Base-by-base conservation (phyloP, 1,140 invertebrate species). In the Portunus trituberculatus region DNA sequence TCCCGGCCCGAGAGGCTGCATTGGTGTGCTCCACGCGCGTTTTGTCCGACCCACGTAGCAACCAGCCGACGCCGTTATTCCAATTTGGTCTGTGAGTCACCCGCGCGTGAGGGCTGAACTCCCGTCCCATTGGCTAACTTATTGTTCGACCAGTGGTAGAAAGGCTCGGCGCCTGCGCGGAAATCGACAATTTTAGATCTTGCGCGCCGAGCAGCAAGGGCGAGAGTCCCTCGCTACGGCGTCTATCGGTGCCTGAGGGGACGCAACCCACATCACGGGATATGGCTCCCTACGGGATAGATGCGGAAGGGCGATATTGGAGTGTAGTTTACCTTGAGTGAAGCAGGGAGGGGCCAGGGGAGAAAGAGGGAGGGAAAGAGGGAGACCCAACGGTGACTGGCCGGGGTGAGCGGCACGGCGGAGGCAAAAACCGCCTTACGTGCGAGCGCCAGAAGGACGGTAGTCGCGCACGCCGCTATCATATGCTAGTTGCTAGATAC, bases 51-150 rank as follows among this genome's bases (percentile, higher is more conserved):
- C 91, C 94, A 95, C 94, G 94, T 95, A 95, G 94, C 94, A 92
- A 95, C 94, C 94, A 95, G 76, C 93, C 94, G 88, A 95, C 94
- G 91, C 94, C 94, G 94, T 95, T 95, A 95, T 95, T 95, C 94
- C 94, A 95, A 95, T 95, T 95, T 95, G 94, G 94, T 92, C 94
- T 95, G 94, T 95, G 94, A 95, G 94, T 95, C 94, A 95, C 91
- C 94, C 94, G 94, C 94, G 94, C 94, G 94, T 95, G 94, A 95
- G 94, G 94, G 94, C 94, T 95, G 94, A 95, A 95, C 94, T 95
- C 94, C 91, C 94, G 94, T 95, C 94, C 94, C 94, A 95, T 95
- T 95, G 94, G 94, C 91, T 95, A 95, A 95, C 94, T 95, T 95
- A 95, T 95, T 95, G 94, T 95, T 95, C 94, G 94, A 95, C 94